Base-by-base conservation (phyloP, 2,113 vertebrate species). In the Sylvilagus bachmani region DNA sequence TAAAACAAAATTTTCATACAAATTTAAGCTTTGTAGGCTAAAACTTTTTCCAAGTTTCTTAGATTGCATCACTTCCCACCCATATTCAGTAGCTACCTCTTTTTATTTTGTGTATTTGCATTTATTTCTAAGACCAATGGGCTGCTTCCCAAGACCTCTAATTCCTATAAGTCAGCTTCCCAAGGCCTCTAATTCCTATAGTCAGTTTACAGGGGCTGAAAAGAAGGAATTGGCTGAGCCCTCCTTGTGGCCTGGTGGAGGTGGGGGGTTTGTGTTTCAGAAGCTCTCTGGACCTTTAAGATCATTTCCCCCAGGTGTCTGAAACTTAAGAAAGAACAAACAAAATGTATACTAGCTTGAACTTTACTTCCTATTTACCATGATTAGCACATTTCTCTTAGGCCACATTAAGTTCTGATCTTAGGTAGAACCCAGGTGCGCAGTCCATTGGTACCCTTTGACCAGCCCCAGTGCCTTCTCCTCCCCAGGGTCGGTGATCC, bases 311-410 rank as follows among this genome's bases (percentile, higher is more conserved):
- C 53, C 2, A 79, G 77, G 82, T 90, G 69, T 36, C 49, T 84
- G n/a, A 36, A 81, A 66, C n/a, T 61, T 80, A 55, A 51, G 17
- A 82, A 92, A 89, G 93, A 86, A 70, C 70, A 89, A 86, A 95
- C 55, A 85, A 71, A 91, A 81, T 51, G 22, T 22, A 27, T 83
- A 49, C 49, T 55, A 71, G 62, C 67, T 87, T 96, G 64, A 71
- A 73, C 70, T 73, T 90, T 78, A 84, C 61, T 88, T 92, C 78
- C 74, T 88, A 38, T 80, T 85, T 55, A 27, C n/a, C 7, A 51
- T 64, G 29, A 49, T 53, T 55, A 85, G 38, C 27, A 77, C 87
- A 24, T 69, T 96, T 73, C 78, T 79, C 91, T 79, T 49, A 93
- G 73, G 84, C 38, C 53, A 89, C 70, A 58, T 33, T 85, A 51